These are phyloP conservation scores for Lasius fuliginosus DNA, from an alignment of 2,888 invertebrate species.

Conservation along the genomic window DNA sequence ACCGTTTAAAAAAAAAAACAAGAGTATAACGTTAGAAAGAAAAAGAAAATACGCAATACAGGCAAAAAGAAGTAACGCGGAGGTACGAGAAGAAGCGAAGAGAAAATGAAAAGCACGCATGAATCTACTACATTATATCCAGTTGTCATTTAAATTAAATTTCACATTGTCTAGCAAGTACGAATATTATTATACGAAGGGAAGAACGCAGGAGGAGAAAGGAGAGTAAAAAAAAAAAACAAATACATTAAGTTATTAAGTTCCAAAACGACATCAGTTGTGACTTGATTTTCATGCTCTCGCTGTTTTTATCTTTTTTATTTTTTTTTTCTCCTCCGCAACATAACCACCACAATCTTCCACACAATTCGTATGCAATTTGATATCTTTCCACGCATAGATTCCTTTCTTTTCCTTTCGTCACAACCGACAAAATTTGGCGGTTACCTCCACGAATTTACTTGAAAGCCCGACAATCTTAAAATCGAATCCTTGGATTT, in stretches of 20 bases:
- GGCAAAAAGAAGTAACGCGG: slow-evolving; percentile 52
- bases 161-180: slow-evolving; percentile 84
- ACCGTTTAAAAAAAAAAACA: slow-evolving; percentile 59
- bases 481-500: neutral
- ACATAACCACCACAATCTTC: slow-evolving; percentile 19
- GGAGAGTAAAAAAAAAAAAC: slow-evolving; percentile 81
- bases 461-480: neutral
- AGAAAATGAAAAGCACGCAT: slow-evolving; percentile 75
- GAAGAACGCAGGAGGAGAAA: slow-evolving; percentile 83
- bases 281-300: slow-evolving; percentile 78
- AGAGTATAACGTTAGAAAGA: slow-evolving; percentile 65
- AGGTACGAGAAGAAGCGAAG: slow-evolving; percentile 71
- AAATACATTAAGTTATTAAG: slow-evolving; percentile 83
- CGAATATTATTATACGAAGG: slow-evolving; percentile 83
- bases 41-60: slow-evolving; percentile 56
- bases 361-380: slow-evolving; percentile 6
- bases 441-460: neutral
- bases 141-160: slow-evolving; percentile 84
- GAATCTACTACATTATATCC: slow-evolving; percentile 82
- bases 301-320: slow-evolving; percentile 13
- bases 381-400: neutral
- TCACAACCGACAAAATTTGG: slow-evolving; percentile 22
- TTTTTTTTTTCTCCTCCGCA: slow-evolving; percentile 13
- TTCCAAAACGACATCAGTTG: slow-evolving; percentile 82
- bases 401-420: slow-evolving; percentile 10